phyloP scores from a whole-genome alignment of 2,113 vertebrate species.

The Aptenodytes patagonicus region DNA sequence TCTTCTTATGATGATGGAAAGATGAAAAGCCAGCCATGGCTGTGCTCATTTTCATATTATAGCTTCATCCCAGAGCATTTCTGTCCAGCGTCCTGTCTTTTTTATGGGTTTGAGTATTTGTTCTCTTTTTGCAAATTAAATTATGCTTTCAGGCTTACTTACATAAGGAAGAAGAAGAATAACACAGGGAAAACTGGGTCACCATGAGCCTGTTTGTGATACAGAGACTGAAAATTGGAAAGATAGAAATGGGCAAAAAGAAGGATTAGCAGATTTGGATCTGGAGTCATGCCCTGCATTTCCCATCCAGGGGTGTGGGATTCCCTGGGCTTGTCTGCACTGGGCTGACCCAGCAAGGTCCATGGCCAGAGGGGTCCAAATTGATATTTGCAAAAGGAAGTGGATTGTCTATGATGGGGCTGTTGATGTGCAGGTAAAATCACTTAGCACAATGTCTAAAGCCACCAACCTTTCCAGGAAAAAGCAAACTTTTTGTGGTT shows the following conservation, averaged over 20 bases:
- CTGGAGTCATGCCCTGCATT: neutral
- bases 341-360: neutral
- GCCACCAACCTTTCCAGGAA: neutral
- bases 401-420: neutral
- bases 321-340: neutral
- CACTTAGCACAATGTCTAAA: neutral
- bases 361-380: neutral
- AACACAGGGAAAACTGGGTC: neutral
- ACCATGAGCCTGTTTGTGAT: neutral
- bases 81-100: neutral
- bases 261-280: neutral
- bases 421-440: neutral
- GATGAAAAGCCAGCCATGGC: neutral
- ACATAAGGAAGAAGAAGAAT: neutral
- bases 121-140: neutral
- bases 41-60: neutral
- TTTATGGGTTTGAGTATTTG: neutral
- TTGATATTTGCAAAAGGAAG: neutral
- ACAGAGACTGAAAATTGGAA: neutral
- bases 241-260: neutral
- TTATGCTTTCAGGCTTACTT: neutral
- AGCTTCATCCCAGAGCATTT: neutral
- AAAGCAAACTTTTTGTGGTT: neutral
- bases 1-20: neutral
- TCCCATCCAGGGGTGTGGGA: neutral